A percentile compares a stretch with the other conserved stretches of the same genome.
Evolutionary conservation across 2,113 vertebrate species (phyloP).

Genomic region (Pygoscelis adeliae): DNA sequence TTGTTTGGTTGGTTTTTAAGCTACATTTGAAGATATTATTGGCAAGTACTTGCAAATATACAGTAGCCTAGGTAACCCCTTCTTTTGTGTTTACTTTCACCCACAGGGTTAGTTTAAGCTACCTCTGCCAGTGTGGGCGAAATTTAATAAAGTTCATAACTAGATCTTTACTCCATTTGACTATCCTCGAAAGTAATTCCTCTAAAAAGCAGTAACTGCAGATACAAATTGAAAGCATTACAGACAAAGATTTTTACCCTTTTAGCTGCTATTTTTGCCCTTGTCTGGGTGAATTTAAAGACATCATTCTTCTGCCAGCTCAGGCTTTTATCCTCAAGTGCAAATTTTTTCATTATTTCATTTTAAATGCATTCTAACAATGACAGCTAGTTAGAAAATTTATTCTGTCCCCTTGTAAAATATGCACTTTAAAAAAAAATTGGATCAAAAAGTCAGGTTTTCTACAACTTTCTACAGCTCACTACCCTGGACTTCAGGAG

Average conservation of each 20-base stretch:
- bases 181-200: not conserved
- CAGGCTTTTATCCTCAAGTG: not conserved
- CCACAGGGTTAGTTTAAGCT: constrained; percentile 12
- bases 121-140: not conserved
- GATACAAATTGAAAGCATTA: not conserved
- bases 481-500: too few species aligned
- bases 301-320: not conserved
- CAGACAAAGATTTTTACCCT: not conserved
- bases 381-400: not conserved
- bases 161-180: not conserved
- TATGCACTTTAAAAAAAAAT: not conserved
- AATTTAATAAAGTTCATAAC: not conserved
- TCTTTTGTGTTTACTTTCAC: constrained; percentile 13
- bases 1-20: constrained; percentile 54
- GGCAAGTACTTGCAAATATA: constrained; percentile 44
- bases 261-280: not conserved
- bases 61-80: constrained; percentile 49
- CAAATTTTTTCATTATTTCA: not conserved
- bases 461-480: not conserved
- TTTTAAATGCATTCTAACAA: not conserved
- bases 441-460: not conserved
- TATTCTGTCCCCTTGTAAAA: not conserved
- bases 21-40: constrained; percentile 44
- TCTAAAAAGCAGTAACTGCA: not conserved
- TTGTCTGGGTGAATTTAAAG: not conserved